Percentiles rank a stretch among this genome's conserved stretches.
Conservation (phyloP, 2,797 vertebrate genomes). For the Muraenolepis orangiensis region DNA sequence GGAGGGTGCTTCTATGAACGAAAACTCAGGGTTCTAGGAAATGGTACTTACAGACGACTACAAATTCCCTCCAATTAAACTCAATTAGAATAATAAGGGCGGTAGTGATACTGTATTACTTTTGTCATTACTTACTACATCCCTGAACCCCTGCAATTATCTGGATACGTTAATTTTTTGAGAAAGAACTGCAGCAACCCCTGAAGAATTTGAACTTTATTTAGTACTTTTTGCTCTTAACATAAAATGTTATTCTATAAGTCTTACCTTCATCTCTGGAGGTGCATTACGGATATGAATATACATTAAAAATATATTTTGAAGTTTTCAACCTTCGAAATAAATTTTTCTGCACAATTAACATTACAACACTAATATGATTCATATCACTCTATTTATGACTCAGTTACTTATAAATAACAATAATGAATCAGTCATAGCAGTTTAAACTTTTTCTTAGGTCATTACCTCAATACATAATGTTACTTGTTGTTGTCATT, state of each 20-base stretch:
- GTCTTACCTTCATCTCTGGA: neutral
- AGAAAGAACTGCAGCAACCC: neutral
- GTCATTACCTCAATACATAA: neutral
- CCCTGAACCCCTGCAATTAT: neutral
- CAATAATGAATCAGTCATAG: neutral
- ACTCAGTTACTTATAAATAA: neutral
- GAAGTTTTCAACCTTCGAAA: neutral
- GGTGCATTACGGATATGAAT: neutral
- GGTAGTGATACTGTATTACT: conserved; percentile 6
- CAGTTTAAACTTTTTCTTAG: neutral
- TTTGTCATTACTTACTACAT: conserved; percentile 1
- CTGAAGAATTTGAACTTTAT: neutral
- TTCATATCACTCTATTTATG: neutral
- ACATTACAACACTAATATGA: neutral
- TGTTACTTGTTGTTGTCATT: neutral
- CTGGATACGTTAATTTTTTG: neutral
- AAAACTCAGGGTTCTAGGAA: conserved; percentile 33
- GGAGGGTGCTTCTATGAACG: conserved; percentile 27
- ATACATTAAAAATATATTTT: neutral
- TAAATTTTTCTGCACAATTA: neutral
- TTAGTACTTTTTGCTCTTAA: neutral
- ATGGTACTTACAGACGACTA: conserved; percentile 7
- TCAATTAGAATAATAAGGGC: conserved; percentile 18
- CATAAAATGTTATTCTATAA: neutral
- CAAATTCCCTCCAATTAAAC: conserved; percentile 19